Evolutionary conservation across 2,797 vertebrate species (phyloP), one percentile per base, ranked within the genome.

Genomic region (Meda fulgida): DNA sequence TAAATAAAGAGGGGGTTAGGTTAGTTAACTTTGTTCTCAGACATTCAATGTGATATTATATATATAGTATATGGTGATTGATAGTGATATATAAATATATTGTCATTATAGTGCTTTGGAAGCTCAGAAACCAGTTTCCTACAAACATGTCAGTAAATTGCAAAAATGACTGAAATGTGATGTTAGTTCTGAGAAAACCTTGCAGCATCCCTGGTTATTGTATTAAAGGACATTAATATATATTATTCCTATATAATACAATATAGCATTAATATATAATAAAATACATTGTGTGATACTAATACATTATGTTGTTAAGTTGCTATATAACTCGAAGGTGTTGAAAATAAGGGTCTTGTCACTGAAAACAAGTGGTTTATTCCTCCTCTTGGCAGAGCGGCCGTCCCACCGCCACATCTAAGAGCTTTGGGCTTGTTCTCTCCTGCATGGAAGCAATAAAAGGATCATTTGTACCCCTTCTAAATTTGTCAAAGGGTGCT

Each of bases 391-490:
- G 90, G 90, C 89, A 91, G 89, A 90, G 80, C 80, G 81, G 85
- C 73, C 67, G 26, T 75, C 73, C 83, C 81, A 80, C 66, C 58
- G 71, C 81, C 79, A 21, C 88, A 87, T 71, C 91, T 92, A 78
- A 76, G 87, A 87, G 88, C 90, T 90, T 83, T 53, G 89, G 91
- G 88, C 89, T 91, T 92, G 92, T 91, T 90, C 92, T 93, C 90
- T 92, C 89, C 90, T 89, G 90, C 92, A 92, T 89, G 91, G 91
- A 91, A 92, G 89, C 92, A 91, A 92, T 93, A 92, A 94, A 93
- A 91, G 80, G 88, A 92, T 94, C 90, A 94, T 95, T 93, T 93
- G 91, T 91, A 94, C 92, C 91, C 58, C 91, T n/a, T 89, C 92
- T 93, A 92, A 91, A 92, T 93, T 94, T 91, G 84, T 90, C 69